Evolutionary conservation across 2,113 vertebrate genomes (phyloP).

Genomic region (Terrapene triunguis): DNA sequence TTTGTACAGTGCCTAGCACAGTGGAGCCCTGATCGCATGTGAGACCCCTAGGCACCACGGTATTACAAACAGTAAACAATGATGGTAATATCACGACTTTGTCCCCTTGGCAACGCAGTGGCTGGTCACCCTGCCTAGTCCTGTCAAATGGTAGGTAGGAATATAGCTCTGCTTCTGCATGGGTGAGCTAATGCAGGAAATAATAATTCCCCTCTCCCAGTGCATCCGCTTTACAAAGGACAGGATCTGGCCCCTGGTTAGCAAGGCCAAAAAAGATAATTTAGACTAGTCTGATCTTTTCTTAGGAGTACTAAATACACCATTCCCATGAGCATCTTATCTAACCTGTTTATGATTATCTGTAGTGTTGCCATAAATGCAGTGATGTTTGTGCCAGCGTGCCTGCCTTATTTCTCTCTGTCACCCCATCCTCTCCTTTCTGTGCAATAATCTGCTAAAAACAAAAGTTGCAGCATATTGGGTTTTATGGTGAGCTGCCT

Average conservation of each 20-base stretch:
- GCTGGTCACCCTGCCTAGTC: neutral
- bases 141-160: neutral
- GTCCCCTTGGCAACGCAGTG: neutral
- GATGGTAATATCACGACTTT: neutral
- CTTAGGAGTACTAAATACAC: neutral
- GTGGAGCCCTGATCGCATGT: neutral
- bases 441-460: neutral
- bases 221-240: neutral
- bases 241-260: neutral
- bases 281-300: neutral
- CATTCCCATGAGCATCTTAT: neutral
- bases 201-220: neutral
- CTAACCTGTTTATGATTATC: conserved; percentile 16
- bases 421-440: conserved; percentile 8
- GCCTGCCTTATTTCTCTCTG: conserved; percentile 2
- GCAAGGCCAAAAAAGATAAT: neutral
- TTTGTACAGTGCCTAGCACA: neutral
- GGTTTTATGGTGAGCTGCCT: neutral
- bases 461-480: neutral
- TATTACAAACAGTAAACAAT: neutral
- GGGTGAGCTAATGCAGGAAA: neutral
- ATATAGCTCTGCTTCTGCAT: neutral
- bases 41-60: neutral
- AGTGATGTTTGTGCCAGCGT: neutral
- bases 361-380: neutral